Percentiles rank a stretch among this genome's conserved stretches.
Conservation (phyloP, 2,797 vertebrate species). For the Nannoperca australis region DNA sequence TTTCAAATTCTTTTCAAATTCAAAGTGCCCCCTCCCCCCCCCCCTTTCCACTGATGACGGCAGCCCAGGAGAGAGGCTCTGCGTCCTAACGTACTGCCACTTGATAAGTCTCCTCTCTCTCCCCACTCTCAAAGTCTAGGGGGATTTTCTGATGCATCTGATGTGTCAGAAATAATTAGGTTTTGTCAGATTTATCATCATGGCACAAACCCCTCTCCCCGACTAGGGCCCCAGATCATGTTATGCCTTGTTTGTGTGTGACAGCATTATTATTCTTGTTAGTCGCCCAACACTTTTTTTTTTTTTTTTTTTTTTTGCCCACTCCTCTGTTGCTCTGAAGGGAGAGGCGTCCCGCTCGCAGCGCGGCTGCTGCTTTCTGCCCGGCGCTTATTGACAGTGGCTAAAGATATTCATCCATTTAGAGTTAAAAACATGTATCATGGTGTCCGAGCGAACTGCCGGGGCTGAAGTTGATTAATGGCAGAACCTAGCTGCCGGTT, state of each 20-base stretch:
- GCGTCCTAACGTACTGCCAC: slow-evolving; percentile 93
- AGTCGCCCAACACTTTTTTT: slow-evolving; percentile 93
- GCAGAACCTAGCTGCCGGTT: slow-evolving; percentile 98
- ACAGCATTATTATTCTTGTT: slow-evolving; percentile 99
- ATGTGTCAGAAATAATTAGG: slow-evolving; percentile 99
- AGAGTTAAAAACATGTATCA: slow-evolving; percentile 99
- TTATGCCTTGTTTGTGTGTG: slow-evolving; percentile 99
- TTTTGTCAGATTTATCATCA: slow-evolving; percentile 99
- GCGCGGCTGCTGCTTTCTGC: slow-evolving; percentile 65
- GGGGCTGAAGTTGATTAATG: slow-evolving; percentile 99
- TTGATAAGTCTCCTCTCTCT: slow-evolving; percentile 89
- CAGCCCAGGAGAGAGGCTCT: slow-evolving; percentile 94
- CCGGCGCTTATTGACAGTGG: slow-evolving; percentile 96
- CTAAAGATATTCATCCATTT: slow-evolving; percentile 99
- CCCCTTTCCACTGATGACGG: slow-evolving; percentile 89
- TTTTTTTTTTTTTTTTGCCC: slow-evolving; percentile 68
- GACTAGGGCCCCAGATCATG: slow-evolving; percentile 95
- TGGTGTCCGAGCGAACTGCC: slow-evolving; percentile 98
- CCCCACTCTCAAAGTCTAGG: slow-evolving; percentile 84
- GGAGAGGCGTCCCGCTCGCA: slow-evolving; percentile 44
- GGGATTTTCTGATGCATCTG: slow-evolving; percentile 99
- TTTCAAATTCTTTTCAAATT: slow-evolving; percentile 99
- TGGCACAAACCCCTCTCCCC: slow-evolving; percentile 96
- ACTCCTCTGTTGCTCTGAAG: slow-evolving; percentile 74
- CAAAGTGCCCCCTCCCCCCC: slow-evolving; percentile 89